Percentiles rank a stretch among this genome's conserved stretches.
Evolutionary conservation across 2,888 invertebrate species (phyloP).

Genomic region (Isoperla grammatica): DNA sequence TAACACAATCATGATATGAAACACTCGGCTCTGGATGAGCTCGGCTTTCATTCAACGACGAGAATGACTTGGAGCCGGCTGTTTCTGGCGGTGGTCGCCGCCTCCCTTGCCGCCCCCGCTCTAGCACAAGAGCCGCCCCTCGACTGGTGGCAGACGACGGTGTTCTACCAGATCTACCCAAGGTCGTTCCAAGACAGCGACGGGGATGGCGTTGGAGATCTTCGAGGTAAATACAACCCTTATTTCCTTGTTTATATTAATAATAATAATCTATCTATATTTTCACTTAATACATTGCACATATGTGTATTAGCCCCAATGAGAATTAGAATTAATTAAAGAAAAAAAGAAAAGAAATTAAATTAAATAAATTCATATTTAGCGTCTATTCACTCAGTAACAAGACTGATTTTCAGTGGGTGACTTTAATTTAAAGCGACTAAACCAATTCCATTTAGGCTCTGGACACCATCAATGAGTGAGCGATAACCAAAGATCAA

Average conservation of each 20-base stretch:
- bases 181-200: slow-evolving; percentile 78
- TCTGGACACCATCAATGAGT: too few relatives aligned
- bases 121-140: not conserved
- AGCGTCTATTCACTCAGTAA: too few relatives aligned
- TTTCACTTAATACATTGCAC: not conserved
- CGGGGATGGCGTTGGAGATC: slow-evolving; percentile 79
- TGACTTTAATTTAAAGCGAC: too few relatives aligned
- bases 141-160: slow-evolving; percentile 79
- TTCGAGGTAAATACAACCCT: slow-evolving; percentile 56
- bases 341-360: too few relatives aligned
- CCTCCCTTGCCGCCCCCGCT: not conserved
- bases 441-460: too few relatives aligned
- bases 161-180: slow-evolving; percentile 81
- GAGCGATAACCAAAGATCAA: too few relatives aligned
- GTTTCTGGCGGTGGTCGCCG: not conserved
- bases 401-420: too few relatives aligned
- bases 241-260: not conserved
- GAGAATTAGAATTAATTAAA: too few relatives aligned
- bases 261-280: not conserved
- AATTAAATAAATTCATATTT: too few relatives aligned
- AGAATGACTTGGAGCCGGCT: not conserved
- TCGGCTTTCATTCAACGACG: too few relatives aligned
- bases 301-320: not conserved
- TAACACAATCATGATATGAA: too few relatives aligned
- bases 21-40: too few relatives aligned